Evolutionary conservation across 2,797 vertebrate species (phyloP), one percentile per base, ranked within the genome.

Genomic region (Karalla daura): DNA sequence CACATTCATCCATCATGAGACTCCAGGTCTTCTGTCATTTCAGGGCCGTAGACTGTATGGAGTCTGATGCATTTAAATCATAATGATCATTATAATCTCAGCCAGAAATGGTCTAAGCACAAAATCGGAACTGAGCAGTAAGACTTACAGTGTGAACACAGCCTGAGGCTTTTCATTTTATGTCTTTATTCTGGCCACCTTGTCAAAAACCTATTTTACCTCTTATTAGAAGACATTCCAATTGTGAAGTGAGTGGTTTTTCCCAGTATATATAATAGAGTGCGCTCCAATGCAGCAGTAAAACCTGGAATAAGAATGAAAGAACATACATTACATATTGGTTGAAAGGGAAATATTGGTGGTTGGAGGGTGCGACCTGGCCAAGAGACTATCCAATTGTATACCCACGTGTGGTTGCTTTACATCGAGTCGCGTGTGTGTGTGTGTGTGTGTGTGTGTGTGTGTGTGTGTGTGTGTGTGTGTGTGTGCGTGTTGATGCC

Each of bases 291-390:
- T 21, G 25, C 40, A 71, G 70, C 59, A 40, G 47, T 55, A 63
- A 62, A 73, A 78, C 55, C 66, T 10, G 4, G 56, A 81, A 49
- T 40, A 59, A 56, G 61, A 64, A 18, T 43, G 0, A 14, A n/a
- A 35, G 32, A 69, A 60, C 52, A 61, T 75, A 76, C 20, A 52
- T 69, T 43, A 65, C 43, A 69, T 64, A 33, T 75, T 45, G n/a
- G n/a, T n/a, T 27, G 51, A 59, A 36, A 18, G 65, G 33, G 55
- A 63, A 40, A 46, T 59, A 39, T 18, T 55, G 27, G 54, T 25
- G 61, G 64, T 84, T 64, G 41, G 74, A 51, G 72, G 70, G 76
- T 41, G 63, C 32, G 64, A 74, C 74, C 85, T 88, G 78, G 77
- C 78, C 6, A 21, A 39, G 60, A 76, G 36, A 76, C 56, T n/a